Conservation (phyloP, 2,888 invertebrate genomes). For the Lissonota sp. region DNA sequence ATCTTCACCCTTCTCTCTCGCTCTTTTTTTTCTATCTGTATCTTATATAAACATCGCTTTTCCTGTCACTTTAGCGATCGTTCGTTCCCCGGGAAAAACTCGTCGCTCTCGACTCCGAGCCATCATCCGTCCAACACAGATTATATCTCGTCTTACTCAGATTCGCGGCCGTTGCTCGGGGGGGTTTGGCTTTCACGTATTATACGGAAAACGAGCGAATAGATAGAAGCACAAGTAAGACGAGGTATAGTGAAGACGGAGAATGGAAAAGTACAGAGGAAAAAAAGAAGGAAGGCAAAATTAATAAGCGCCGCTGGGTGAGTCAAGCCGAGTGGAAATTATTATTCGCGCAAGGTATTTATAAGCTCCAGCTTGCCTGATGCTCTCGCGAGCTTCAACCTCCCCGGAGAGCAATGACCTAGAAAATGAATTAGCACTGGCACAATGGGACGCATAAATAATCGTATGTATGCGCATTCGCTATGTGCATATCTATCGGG, state of each 20-base stretch:
- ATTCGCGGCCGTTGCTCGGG: conserved; percentile 41
- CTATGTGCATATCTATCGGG: conserved; percentile 16
- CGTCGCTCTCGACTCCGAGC: conserved; percentile 39
- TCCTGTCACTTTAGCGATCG: conserved; percentile 18
- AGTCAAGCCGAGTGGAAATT: conserved; percentile 65
- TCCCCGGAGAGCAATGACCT: conserved; percentile 67
- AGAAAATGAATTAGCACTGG: conserved; percentile 66
- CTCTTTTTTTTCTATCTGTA: conserved; percentile 15
- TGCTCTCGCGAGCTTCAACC: conserved; percentile 47
- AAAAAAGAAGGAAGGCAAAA: conserved; percentile 45
- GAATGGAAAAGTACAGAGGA: neutral
- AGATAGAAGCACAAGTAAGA: neutral
- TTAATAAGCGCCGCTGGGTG: conserved; percentile 55
- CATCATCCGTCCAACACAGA: conserved; percentile 57
- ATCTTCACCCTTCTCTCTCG: conserved; percentile 23
- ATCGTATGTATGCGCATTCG: conserved; percentile 34
- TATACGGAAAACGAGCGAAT: conserved; percentile 5
- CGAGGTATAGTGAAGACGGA: neutral
- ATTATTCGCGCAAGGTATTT: conserved; percentile 64
- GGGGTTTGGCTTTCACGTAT: conserved; percentile 4
- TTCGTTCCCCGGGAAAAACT: conserved; percentile 23
- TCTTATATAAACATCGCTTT: neutral
- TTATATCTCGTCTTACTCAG: conserved; percentile 63
- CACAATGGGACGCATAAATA: conserved; percentile 66
- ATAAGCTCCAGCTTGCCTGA: conserved; percentile 37